A percentile compares a stretch with the other conserved stretches of the same genome.
phyloP scores from a whole-genome alignment of 2,797 vertebrate genomes.

The Megalops cyprinoides region DNA sequence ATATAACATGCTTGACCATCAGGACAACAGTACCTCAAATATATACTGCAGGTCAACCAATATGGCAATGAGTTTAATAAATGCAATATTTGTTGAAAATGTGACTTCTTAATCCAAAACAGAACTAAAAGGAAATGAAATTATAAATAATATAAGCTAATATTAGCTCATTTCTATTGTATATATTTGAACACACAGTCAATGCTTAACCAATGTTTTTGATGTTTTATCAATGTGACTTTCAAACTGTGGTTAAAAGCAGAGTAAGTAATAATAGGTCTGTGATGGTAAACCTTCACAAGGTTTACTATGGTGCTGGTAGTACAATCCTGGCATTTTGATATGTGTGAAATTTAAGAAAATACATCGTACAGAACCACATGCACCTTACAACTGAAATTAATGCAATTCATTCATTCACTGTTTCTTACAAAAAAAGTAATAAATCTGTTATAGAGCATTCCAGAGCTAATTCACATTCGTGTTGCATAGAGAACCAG shows the following conservation, averaged over 20 bases:
- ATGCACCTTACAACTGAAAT: neutral
- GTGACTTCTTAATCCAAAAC: constrained; percentile 25
- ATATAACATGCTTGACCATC: constrained; percentile 18
- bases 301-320: constrained; percentile 28
- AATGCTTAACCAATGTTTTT: constrained; percentile 19
- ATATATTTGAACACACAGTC: constrained; percentile 29
- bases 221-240: constrained; percentile 4
- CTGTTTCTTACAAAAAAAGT: constrained; percentile 21
- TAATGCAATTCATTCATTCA: neutral
- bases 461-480: neutral
- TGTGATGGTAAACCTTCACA: neutral
- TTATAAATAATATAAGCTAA: constrained; percentile 55
- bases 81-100: constrained; percentile 29
- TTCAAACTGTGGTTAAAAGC: constrained; percentile 23
- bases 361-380: constrained; percentile 16
- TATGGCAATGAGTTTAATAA: constrained; percentile 40
- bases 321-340: constrained; percentile 18
- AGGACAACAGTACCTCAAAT: constrained; percentile 46
- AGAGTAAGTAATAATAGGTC: neutral
- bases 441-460: neutral
- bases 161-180: constrained; percentile 13
- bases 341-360: constrained; percentile 18
- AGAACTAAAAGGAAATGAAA: constrained; percentile 34
- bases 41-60: constrained; percentile 46
- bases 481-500: constrained; percentile 30